These are phyloP conservation scores for Aptenodytes forsteri DNA, from an alignment of 2,113 vertebrate species.

Conservation along the genomic window DNA sequence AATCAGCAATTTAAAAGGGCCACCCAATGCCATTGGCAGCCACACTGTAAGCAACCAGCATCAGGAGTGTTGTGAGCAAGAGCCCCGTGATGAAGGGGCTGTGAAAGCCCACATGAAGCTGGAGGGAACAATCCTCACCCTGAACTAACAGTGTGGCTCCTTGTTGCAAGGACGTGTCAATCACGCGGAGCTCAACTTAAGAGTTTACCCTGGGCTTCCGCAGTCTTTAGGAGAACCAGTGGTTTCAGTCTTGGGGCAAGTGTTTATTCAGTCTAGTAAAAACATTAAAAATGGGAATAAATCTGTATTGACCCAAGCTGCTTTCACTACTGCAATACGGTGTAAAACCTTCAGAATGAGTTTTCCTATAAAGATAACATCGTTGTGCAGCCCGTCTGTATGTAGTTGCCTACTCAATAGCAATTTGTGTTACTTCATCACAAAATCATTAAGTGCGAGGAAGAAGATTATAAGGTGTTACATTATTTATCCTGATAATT, in stretches of 20 bases:
- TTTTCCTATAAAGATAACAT: slow-evolving; percentile 46
- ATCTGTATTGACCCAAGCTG: slow-evolving; percentile 52
- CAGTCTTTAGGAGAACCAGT: slow-evolving; percentile 28
- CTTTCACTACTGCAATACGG: slow-evolving; percentile 35
- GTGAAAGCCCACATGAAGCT: slow-evolving; percentile 38
- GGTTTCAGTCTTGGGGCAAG: slow-evolving; percentile 50
- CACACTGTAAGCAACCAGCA: not conserved
- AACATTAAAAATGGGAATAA: slow-evolving; percentile 76
- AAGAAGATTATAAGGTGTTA: slow-evolving; percentile 69
- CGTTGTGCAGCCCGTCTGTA: not conserved
- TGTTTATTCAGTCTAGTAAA: slow-evolving; percentile 83
- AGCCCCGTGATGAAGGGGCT: not conserved
- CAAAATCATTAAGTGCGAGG: slow-evolving; percentile 22
- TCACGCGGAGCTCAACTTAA: not conserved
- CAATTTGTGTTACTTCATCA: slow-evolving; percentile 18
- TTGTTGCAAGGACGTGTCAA: slow-evolving; percentile 64
- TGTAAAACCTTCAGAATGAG: slow-evolving; percentile 65
- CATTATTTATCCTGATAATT: slow-evolving; percentile 74
- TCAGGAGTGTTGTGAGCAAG: not conserved
- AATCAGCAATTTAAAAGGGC: not conserved
- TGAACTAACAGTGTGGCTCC: slow-evolving; percentile 46
- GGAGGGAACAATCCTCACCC: not conserved
- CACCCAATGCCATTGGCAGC: not conserved
- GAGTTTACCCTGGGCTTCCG: slow-evolving; percentile 8
- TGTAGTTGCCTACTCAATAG: not conserved